These are phyloP conservation scores for Drosophila burlai DNA, from an alignment of 1,140 invertebrate genomes.

Conservation along the genomic window DNA sequence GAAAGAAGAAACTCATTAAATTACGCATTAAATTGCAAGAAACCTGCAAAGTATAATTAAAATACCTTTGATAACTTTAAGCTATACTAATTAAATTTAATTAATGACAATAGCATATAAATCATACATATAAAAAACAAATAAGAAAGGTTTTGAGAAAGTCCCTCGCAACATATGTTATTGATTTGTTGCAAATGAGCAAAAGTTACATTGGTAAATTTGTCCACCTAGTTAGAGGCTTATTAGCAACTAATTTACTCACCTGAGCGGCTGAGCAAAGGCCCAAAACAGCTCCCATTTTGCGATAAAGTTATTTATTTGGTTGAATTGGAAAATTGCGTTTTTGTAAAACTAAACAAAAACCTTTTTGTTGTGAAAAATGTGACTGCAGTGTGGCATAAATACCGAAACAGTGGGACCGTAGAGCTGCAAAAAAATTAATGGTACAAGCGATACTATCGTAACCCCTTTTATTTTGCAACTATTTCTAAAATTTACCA, in stretches of 20 bases:
- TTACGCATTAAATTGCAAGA: too few species aligned
- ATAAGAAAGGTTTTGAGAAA: background rate
- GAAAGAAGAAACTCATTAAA: too few species aligned
- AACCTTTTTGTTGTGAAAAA: slow-evolving; percentile 64
- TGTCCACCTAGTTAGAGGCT: background rate
- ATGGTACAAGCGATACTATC: background rate
- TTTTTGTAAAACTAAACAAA: slow-evolving; percentile 41
- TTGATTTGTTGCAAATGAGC: slow-evolving; percentile 46
- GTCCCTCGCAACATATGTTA: slow-evolving; percentile 44
- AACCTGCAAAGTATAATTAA: background rate
- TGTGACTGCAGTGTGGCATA: background rate
- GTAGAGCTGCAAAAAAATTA: too few species aligned
- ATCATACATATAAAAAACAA: background rate
- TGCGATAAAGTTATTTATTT: slow-evolving; percentile 2
- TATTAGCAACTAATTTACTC: slow-evolving; percentile 33
- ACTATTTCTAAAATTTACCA: too few species aligned
- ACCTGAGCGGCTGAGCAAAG: slow-evolving; percentile 89
- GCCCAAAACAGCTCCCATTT: slow-evolving; percentile 88
- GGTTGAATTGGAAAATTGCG: slow-evolving; percentile 23
- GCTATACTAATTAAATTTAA: background rate
- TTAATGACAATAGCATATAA: background rate
- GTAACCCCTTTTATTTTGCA: too few species aligned
- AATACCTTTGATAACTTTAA: background rate
- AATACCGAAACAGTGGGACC: background rate
- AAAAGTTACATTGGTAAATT: slow-evolving; percentile 15